A percentile compares a stretch with the other conserved stretches of the same genome.
Conservation (phyloP, 2,797 vertebrate genomes). For the Acropternis orthonyx region DNA sequence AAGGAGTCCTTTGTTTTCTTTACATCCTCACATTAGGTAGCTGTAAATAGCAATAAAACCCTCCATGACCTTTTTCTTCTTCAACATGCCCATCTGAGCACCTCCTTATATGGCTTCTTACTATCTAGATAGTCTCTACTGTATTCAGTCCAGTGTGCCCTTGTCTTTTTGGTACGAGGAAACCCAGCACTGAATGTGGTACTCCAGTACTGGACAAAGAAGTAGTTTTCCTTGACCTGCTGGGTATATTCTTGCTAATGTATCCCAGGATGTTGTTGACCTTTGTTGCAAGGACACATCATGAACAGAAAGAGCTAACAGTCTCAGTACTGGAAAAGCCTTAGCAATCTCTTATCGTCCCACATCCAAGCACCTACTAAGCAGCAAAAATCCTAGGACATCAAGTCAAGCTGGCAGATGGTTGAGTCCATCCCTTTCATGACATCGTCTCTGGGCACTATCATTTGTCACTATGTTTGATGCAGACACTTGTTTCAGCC, state of each 20-base stretch:
- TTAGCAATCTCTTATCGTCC: background rate
- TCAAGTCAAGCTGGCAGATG: background rate
- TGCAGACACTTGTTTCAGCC: background rate
- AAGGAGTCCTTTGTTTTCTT: background rate
- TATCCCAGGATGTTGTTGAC: background rate
- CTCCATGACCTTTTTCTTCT: background rate
- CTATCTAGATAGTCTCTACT: background rate
- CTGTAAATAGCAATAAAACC: background rate
- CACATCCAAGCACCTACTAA: background rate
- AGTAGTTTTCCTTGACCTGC: background rate
- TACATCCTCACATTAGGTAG: rapidly evolving
- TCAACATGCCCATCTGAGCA: background rate
- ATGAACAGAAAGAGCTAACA: background rate
- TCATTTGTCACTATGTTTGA: background rate
- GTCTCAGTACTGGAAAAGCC: background rate
- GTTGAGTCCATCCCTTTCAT: background rate
- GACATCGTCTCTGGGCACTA: background rate
- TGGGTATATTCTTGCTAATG: background rate
- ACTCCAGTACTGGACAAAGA: background rate
- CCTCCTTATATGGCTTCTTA: background rate
- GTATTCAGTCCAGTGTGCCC: background rate
- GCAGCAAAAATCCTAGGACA: background rate
- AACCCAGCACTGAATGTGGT: background rate
- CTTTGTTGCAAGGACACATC: background rate
- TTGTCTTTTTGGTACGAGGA: background rate